Percentiles rank a stretch among this genome's conserved stretches.
These are phyloP conservation scores for Champsocephalus gunnari DNA, from an alignment of 2,797 vertebrate species.

Conservation along the genomic window DNA sequence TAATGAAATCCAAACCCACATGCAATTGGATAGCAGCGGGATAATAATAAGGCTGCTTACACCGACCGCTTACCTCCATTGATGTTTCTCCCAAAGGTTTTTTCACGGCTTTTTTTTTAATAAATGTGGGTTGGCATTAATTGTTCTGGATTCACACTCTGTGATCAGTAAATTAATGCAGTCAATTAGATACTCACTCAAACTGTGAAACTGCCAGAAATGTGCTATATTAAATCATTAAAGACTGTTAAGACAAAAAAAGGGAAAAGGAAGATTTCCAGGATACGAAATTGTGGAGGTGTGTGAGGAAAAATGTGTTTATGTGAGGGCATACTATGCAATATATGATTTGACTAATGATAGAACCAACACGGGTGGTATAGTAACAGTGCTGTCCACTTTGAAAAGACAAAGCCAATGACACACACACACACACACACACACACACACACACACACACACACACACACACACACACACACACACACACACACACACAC, in stretches of 20 bases:
- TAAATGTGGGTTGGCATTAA: constrained; percentile 15
- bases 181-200: constrained; percentile 35
- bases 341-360: constrained; percentile 12
- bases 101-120: background rate
- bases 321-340: background rate
- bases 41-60: constrained; percentile 12
- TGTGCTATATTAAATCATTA: background rate
- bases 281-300: background rate
- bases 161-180: constrained; percentile 25
- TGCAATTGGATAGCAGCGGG: background rate
- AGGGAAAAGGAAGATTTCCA: background rate
- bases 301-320: background rate
- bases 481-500: background rate
- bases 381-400: constrained; percentile 3
- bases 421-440: background rate
- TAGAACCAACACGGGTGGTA: background rate
- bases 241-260: background rate
- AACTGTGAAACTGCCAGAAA: constrained; percentile 24
- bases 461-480: background rate
- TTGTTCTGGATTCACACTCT: constrained; percentile 10
- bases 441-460: background rate
- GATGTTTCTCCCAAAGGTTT: constrained; percentile 16
- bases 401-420: constrained; percentile 33
- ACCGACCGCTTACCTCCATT: constrained; percentile 6
- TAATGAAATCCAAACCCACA: background rate